Evolutionary conservation across 2,888 invertebrate species (phyloP).

Genomic region (Epiblema foenella): DNA sequence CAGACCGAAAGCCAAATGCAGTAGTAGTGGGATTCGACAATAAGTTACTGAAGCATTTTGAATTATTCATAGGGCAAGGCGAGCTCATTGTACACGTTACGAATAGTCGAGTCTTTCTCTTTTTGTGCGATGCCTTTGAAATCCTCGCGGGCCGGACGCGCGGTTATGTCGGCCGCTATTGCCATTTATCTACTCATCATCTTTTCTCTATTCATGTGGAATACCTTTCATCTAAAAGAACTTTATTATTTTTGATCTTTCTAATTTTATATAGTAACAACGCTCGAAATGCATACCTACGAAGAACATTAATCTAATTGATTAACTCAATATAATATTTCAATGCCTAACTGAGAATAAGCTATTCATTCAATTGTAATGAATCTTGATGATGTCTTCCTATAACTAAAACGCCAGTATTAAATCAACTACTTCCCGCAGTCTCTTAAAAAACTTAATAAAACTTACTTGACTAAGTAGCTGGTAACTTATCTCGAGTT

Average conservation of each 20-base stretch:
- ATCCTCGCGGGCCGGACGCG: slow-evolving; percentile 35
- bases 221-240: slow-evolving; percentile 6
- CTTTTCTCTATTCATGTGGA: slow-evolving; percentile 12
- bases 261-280: no score
- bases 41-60: slow-evolving; percentile 59
- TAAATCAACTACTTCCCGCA: not conserved
- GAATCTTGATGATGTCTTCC: no score
- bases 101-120: slow-evolving; percentile 44
- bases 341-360: not conserved
- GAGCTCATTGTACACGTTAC: slow-evolving; percentile 50
- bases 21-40: slow-evolving; percentile 58
- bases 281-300: not conserved
- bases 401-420: slow-evolving; percentile 1
- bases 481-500: slow-evolving; percentile 25
- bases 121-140: slow-evolving; percentile 46
- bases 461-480: slow-evolving; percentile 13
- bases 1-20: slow-evolving; percentile 51
- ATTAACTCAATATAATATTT: not conserved
- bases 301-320: no score
- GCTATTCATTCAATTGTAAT: no score
- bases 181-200: slow-evolving; percentile 31
- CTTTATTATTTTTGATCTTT: slow-evolving; percentile 12
- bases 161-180: slow-evolving; percentile 31
- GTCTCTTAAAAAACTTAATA: slow-evolving; percentile 5
- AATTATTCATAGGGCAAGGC: slow-evolving; percentile 58